Base-by-base conservation (phyloP, 2,888 invertebrate genomes). In the Ctenicera cuprea region DNA sequence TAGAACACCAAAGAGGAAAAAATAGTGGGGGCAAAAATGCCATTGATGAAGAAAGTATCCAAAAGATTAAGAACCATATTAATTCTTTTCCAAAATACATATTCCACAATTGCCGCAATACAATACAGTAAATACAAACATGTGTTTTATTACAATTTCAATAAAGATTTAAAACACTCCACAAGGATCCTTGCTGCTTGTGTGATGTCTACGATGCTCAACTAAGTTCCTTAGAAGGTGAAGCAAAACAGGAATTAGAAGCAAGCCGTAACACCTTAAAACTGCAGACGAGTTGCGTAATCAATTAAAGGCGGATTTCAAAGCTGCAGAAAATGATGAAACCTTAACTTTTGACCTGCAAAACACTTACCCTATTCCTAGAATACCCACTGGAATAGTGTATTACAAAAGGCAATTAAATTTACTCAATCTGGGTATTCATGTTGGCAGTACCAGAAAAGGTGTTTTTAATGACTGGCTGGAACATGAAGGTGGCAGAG, bases 371-470 rank as follows among this genome's bases (percentile, higher is more conserved):
- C 68, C 76, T 41, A 64, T 80, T 50, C 78, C 79, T 3, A 67
- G 71, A 72, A 16, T 80, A 43, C 78, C 80, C 12, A 80, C 78
- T 8, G 76, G 74, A 65, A 71, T 80, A 63, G 72, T 77, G 26
- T 80, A 78, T 70, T 80, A 80, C 38, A 80, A 80, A 57, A 64
- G 80, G 11, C 79, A 80, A 61, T 65, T 80, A 22, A 78, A 78
- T 64, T 52, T 80, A 8, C 64, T 76, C 54, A 81, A 79, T 72
- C 57, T 77, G n/a, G 77, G 76, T 1, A 79, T 80, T 61, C 69
- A 81, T 74, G 62, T 73, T 43, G 80, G 75, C 20, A 75, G 73
- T 68, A 70, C 74, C 26, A 65, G 65, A 30, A 66, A 67, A 71
- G 78, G 74, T 5, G 69, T 73, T 66, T 80, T 77, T 62, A 73